phyloP scores from a whole-genome alignment of 2,888 invertebrate genomes.

The Tipula lateralis region DNA sequence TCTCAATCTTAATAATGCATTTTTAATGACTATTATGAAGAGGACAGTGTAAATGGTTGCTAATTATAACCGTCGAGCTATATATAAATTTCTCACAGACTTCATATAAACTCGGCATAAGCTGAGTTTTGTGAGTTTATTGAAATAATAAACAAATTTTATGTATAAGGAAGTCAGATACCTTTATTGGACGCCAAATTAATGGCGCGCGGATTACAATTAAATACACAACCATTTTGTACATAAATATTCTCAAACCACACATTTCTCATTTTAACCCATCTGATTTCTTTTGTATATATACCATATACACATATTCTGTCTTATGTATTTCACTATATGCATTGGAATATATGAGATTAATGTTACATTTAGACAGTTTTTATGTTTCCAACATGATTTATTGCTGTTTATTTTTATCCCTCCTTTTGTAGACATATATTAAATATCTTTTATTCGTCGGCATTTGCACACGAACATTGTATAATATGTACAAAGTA shows the following conservation, averaged over 20 bases:
- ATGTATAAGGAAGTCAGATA: too few relatives aligned
- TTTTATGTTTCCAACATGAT: background rate
- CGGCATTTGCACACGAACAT: background rate
- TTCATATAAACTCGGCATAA: too few relatives aligned
- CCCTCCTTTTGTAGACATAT: slow-evolving; percentile 11
- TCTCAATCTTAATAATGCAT: too few relatives aligned
- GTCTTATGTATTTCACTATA: background rate
- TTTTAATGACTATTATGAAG: too few relatives aligned
- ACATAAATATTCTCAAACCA: background rate
- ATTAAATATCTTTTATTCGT: background rate
- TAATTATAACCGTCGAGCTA: too few relatives aligned
- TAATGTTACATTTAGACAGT: background rate
- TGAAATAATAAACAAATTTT: too few relatives aligned
- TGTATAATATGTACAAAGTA: background rate
- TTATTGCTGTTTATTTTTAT: background rate
- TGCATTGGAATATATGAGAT: background rate
- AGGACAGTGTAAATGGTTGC: too few relatives aligned
- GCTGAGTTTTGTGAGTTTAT: too few relatives aligned
- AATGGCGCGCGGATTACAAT: background rate
- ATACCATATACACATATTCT: background rate
- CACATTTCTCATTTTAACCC: background rate
- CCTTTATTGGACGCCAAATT: background rate
- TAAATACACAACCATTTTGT: background rate
- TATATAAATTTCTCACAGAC: too few relatives aligned
- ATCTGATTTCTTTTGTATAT: background rate